These are phyloP conservation scores for Plestiodon gilberti DNA, from an alignment of 2,113 vertebrate genomes.

Conservation along the genomic window DNA sequence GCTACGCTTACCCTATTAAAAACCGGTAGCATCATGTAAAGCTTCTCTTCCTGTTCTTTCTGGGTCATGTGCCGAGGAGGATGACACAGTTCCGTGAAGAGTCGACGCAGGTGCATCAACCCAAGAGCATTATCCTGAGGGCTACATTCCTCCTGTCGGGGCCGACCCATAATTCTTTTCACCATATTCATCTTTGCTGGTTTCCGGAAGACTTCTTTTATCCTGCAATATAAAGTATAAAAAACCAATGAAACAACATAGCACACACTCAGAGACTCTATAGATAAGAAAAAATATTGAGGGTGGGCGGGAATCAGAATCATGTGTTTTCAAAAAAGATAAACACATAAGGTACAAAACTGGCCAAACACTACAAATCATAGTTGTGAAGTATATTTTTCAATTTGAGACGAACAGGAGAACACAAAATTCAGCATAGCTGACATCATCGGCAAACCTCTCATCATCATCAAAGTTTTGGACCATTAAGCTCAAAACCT, in stretches of 20 bases:
- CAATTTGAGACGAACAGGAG: background rate
- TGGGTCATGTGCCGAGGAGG: conserved; percentile 98
- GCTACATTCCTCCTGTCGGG: conserved; percentile 97
- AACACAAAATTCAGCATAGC: background rate
- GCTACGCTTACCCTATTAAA: conserved; percentile 90
- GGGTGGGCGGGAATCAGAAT: background rate
- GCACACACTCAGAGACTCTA: background rate
- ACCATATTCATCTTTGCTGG: conserved; percentile 98
- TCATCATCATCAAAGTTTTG: background rate
- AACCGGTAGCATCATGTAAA: conserved; percentile 99
- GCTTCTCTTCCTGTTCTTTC: conserved; percentile 98
- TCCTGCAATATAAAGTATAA: conserved; percentile 70
- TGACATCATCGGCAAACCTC: background rate
- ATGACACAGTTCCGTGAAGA: conserved; percentile 96
- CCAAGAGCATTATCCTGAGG: conserved; percentile 97
- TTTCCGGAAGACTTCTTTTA: conserved; percentile 80
- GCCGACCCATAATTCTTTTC: conserved; percentile 98
- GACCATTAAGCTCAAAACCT: background rate
- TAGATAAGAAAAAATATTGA: background rate
- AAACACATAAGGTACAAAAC: background rate
- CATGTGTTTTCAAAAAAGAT: background rate
- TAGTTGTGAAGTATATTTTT: background rate
- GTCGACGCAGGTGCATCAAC: conserved; percentile 96
- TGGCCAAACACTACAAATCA: background rate
- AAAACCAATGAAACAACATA: conserved; percentile 4